These are phyloP conservation scores for Apistogramma diplotaenia DNA, from an alignment of 2,113 vertebrate genomes.

Conservation along the genomic window DNA sequence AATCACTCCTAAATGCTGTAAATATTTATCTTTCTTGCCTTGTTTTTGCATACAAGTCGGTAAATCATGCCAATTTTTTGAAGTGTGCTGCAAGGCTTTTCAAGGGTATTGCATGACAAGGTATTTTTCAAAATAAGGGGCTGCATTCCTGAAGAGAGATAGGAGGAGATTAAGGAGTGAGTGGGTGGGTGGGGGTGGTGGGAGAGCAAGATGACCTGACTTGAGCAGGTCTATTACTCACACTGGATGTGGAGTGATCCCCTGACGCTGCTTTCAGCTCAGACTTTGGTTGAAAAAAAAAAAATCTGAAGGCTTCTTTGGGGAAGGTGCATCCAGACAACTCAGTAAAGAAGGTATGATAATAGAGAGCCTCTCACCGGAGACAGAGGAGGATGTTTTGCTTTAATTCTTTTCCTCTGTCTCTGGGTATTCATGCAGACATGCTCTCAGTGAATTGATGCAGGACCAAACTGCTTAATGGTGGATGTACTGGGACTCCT, in stretches of 20 bases:
- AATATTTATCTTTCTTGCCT: slow-evolving; percentile 59
- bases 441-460: not conserved
- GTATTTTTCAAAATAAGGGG: slow-evolving; percentile 74
- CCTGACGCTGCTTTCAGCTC: slow-evolving; percentile 21
- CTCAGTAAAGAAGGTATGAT: not conserved
- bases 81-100: slow-evolving; percentile 62
- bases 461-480: not conserved
- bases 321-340: not conserved
- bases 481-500: not conserved
- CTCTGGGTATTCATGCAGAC: not conserved
- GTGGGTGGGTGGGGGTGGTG: slow-evolving; percentile 31
- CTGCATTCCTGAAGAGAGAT: slow-evolving; percentile 76
- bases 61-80: slow-evolving; percentile 64
- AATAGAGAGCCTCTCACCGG: slow-evolving; percentile 3
- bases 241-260: slow-evolving; percentile 25
- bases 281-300: not conserved
- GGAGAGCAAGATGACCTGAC: slow-evolving; percentile 55
- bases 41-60: slow-evolving; percentile 57
- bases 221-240: slow-evolving; percentile 55
- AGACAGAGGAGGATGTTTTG: slow-evolving; percentile 18
- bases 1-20: slow-evolving; percentile 54
- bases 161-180: slow-evolving; percentile 66
- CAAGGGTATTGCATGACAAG: slow-evolving; percentile 77
- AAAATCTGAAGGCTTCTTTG: not conserved
- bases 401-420: slow-evolving; percentile 5